Conservation (phyloP, 2,797 vertebrate genomes). For the Danio choprae region DNA sequence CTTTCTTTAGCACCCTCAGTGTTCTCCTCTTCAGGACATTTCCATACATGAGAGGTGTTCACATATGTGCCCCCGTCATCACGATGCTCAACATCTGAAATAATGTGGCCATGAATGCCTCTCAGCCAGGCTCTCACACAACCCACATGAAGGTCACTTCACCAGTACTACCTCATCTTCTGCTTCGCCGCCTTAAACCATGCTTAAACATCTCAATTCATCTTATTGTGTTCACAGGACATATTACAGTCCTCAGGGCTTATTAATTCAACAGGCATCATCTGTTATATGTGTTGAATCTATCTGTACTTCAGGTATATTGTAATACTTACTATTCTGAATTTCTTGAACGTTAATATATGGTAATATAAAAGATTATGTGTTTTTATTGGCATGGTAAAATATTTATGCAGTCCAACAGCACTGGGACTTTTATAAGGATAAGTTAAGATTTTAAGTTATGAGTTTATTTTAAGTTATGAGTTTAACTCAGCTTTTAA, state of each 20-base stretch:
- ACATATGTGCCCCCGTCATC: constrained; percentile 8
- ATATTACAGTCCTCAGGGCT: constrained; percentile 22
- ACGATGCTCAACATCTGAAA: constrained; percentile 10
- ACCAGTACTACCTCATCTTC: constrained; percentile 15
- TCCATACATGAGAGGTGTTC: constrained; percentile 21
- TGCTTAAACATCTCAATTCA: neutral
- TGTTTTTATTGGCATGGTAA: neutral
- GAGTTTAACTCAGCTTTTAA: too few relatives aligned
- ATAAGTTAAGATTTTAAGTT: too few relatives aligned
- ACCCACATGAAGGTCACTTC: constrained; percentile 4
- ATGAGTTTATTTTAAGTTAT: too few relatives aligned
- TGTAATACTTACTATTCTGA: neutral
- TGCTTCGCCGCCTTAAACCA: neutral
- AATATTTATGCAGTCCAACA: neutral
- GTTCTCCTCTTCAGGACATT: constrained; percentile 25
- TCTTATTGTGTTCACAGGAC: neutral
- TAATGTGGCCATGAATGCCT: neutral
- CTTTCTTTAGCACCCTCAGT: constrained; percentile 23
- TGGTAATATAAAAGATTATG: neutral
- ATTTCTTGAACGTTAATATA: neutral
- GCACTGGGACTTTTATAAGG: neutral
- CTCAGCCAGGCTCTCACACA: constrained; percentile 21
- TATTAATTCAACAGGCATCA: constrained; percentile 41
- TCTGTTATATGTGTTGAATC: constrained; percentile 41
- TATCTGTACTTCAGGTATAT: constrained; percentile 5